Evolutionary conservation across 2,797 vertebrate genomes (phyloP).

Genomic region (Sciurus vulgaris): DNA sequence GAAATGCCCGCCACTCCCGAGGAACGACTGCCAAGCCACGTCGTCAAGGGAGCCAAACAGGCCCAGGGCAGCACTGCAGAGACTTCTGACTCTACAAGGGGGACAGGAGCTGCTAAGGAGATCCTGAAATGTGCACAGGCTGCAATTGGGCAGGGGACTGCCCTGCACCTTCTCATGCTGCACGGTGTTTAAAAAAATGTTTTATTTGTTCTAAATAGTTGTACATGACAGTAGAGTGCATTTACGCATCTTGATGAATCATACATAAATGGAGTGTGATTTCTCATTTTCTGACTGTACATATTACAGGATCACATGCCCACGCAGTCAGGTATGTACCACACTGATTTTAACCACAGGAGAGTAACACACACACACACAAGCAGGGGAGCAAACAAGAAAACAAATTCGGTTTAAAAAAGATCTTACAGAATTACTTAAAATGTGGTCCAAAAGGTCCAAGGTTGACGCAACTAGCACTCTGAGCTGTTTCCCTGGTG

Average conservation of each 20-base stretch:
- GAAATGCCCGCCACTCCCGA: neutral
- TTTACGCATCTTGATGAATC: no score
- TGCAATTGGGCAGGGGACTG: neutral
- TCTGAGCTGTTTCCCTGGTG: fast-evolving
- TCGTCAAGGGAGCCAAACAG: neutral
- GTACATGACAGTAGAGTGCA: no score
- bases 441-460: neutral
- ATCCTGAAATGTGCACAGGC: neutral
- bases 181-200: neutral
- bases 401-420: neutral
- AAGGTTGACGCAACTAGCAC: neutral
- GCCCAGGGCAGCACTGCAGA: neutral
- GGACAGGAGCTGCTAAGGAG: neutral
- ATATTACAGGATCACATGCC: no score
- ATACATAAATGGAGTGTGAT: no score
- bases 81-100: neutral
- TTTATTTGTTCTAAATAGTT: no score
- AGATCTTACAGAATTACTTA: neutral
- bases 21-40: neutral
- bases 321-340: no score
- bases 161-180: neutral
- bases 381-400: neutral
- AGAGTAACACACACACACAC: neutral
- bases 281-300: no score
- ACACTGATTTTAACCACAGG: neutral